phyloP scores from a whole-genome alignment of 1,140 invertebrate species.

The Vollenhovia emeryi region DNA sequence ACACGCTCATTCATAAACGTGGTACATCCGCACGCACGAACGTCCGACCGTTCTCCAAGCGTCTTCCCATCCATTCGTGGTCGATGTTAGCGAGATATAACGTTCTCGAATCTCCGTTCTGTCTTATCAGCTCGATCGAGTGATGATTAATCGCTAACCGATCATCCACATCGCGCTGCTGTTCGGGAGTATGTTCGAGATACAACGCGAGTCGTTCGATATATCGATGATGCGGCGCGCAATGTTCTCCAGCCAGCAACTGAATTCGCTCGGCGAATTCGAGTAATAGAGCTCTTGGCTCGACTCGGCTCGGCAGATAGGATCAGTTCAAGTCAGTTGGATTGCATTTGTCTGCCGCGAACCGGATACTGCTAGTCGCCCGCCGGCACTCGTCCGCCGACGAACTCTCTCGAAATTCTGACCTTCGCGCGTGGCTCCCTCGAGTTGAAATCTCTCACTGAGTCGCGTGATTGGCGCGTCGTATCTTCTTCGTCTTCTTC shows the following conservation, averaged over 20 bases:
- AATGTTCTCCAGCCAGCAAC: not conserved
- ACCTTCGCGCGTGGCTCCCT: conserved; percentile 12
- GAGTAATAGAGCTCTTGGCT: conserved; percentile 5
- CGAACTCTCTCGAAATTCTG: conserved; percentile 43
- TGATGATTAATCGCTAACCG: not conserved
- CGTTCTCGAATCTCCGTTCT: not conserved
- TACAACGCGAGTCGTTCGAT: not conserved
- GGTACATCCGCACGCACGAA: conserved; percentile 30
- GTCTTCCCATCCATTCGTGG: conserved; percentile 61
- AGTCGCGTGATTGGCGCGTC: not conserved
- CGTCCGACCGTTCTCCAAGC: not conserved
- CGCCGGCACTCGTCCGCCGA: not conserved
- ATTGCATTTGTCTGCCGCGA: conserved; percentile 55
- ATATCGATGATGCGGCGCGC: not conserved
- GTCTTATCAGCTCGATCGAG: not conserved
- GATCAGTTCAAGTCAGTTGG: conserved; percentile 67
- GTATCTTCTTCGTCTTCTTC: not conserved
- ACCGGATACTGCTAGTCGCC: conserved; percentile 71
- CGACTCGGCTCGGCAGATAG: conserved; percentile 51
- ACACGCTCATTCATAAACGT: conserved; percentile 63
- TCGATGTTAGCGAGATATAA: not conserved
- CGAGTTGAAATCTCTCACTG: not conserved
- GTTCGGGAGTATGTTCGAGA: too few relatives aligned
- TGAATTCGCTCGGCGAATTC: conserved; percentile 13
- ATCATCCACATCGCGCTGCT: not conserved